Base-by-base conservation (phyloP, 2,113 vertebrate genomes). In the Paradisaea rubra region DNA sequence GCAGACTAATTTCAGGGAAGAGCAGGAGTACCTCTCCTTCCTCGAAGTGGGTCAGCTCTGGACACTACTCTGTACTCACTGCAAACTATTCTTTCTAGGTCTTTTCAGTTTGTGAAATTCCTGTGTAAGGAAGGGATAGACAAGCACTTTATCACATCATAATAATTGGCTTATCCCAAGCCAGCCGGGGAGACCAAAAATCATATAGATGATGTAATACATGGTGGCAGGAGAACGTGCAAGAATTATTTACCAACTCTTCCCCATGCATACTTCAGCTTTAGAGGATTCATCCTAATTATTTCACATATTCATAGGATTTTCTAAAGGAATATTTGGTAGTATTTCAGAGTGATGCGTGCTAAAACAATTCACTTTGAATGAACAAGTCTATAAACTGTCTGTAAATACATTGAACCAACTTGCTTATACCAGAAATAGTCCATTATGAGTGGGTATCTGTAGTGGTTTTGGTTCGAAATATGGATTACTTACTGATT, bases 41-140 rank as follows among this genome's bases (percentile, higher is more conserved):
- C 20, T 61, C 0, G 0, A 23, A 22, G 21, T 15, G 39, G 7
- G 3, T 65, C 25, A n/a, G 23, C 4, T 18, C 33, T 37, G 30
- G 47, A 25, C 2, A 8, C 24, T 47, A 45, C 6, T 30, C 10
- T 25, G 7, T 45, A 45, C 2, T 45, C 22, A 50, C 11, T 30
- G 39, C 16, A 88, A 54, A 13, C 33, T 35, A 45, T 18, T 69
- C 27, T 76, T 91, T 72, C 28, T 54, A 45, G 3, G 4, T 60
- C 12, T 82, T 27, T 81, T 70, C 41, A 49, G 27, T 31, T 56
- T 60, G n/a, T 15, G 50, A 45, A 73, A 78, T n/a, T 54, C 6
- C 45, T 81, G 1, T 13, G 4, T 74, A 89, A 70, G 16, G 16
- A 72, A 64, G 9, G 8, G 15, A 21, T 27, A 50, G 16, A 19